phyloP scores from a whole-genome alignment of 2,113 vertebrate species.

The Gila orcuttii region DNA sequence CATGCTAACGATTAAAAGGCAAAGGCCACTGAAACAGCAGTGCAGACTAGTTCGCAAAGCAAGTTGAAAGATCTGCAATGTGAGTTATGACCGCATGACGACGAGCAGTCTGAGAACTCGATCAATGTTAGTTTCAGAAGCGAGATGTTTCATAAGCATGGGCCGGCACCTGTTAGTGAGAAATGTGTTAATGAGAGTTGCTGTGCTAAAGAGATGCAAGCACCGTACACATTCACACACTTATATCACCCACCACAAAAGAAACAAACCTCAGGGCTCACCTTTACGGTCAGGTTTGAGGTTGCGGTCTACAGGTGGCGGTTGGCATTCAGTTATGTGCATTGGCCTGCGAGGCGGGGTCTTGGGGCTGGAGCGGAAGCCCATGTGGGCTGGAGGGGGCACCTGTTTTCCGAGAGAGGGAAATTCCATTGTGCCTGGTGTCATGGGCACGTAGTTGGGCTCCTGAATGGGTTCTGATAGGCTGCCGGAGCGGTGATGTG shows the following conservation, averaged over 20 bases:
- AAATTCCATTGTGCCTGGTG: constrained; percentile 94
- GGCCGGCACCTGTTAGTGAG: constrained; percentile 62
- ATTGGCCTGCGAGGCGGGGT: constrained; percentile 92
- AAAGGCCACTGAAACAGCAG: constrained; percentile 56
- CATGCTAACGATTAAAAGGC: constrained; percentile 58
- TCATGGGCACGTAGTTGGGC: constrained; percentile 98
- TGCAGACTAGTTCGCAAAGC: constrained; percentile 42
- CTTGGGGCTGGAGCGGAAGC: constrained; percentile 95
- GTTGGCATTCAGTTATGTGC: constrained; percentile 88
- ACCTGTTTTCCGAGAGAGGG: constrained; percentile 96
- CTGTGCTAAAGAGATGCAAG: constrained; percentile 48
- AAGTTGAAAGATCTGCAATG: constrained; percentile 44
- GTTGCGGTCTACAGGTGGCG: constrained; percentile 95
- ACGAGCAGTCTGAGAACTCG: not conserved
- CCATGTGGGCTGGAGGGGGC: constrained; percentile 97
- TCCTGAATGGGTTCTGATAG: constrained; percentile 89
- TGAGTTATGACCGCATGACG: not conserved
- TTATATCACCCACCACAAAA: not conserved
- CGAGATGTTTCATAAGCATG: constrained; percentile 57
- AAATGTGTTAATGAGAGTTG: constrained; percentile 44
- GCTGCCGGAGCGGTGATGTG: constrained; percentile 90
- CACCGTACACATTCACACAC: constrained; percentile 40
- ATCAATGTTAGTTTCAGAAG: not conserved
- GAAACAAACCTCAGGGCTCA: constrained; percentile 68
- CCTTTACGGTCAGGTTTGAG: constrained; percentile 99